A percentile compares a stretch with the other conserved stretches of the same genome.
Conservation (phyloP, 2,888 invertebrate species). For the Conomelus anceps region DNA sequence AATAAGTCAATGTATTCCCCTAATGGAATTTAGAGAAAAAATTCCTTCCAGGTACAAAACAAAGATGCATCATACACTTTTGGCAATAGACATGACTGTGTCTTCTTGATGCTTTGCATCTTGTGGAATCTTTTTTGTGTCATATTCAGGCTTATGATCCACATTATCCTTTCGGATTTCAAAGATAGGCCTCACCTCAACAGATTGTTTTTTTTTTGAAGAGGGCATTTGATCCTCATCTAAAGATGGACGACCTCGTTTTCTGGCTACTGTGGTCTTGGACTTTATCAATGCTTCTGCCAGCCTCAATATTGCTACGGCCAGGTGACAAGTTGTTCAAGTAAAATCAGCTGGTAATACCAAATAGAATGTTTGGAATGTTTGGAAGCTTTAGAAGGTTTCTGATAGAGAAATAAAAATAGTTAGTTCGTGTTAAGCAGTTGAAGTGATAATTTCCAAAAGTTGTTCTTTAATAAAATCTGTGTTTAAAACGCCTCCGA, state of each 20-base stretch:
- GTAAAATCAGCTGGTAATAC: no score
- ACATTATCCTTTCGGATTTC: background rate
- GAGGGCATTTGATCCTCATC: background rate
- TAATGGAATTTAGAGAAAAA: slow-evolving; percentile 14
- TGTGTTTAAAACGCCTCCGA: no score
- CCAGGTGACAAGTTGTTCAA: no score
- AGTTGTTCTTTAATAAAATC: no score
- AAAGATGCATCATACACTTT: slow-evolving; percentile 17
- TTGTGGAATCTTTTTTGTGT: background rate
- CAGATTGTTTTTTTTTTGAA: background rate
- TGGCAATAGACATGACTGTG: background rate
- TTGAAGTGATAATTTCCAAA: no score
- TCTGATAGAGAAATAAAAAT: no score
- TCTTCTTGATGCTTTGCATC: background rate
- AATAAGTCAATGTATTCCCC: background rate
- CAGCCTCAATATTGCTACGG: no score
- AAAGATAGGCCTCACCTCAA: background rate
- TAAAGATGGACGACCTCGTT: background rate
- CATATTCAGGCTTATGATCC: background rate
- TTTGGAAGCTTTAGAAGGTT: no score
- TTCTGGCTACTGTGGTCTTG: background rate
- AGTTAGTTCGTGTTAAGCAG: no score
- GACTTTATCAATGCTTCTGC: background rate
- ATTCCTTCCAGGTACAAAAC: slow-evolving; percentile 15
- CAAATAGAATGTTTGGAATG: no score